Conservation (phyloP, 2,888 invertebrate genomes). For the Caenorhabditis becei region DNA sequence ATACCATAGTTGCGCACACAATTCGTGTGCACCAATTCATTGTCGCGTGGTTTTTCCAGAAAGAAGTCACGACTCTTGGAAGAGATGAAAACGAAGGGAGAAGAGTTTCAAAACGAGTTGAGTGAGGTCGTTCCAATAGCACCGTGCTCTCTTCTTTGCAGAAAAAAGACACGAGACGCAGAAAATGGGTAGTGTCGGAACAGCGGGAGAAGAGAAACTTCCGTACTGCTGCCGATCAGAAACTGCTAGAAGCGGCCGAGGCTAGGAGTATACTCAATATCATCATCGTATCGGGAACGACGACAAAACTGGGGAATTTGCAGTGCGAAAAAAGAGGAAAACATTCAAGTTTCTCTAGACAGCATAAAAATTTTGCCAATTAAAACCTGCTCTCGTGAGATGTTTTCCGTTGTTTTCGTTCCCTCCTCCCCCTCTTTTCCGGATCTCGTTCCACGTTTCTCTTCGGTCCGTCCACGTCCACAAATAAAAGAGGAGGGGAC, state of each 20-base stretch:
- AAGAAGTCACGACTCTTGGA: background rate
- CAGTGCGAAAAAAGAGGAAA: slow-evolving; percentile 24
- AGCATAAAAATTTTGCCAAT: slow-evolving; percentile 55
- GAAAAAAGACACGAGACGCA: slow-evolving; percentile 15
- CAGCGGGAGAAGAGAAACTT: slow-evolving; percentile 20
- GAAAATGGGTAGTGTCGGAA: slow-evolving; percentile 8
- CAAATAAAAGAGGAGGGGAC: slow-evolving; percentile 26
- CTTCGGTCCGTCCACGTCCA: slow-evolving; percentile 18
- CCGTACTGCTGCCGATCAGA: slow-evolving; percentile 29
- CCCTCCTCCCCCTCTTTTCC: slow-evolving; percentile 6
- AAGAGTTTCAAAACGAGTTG: slow-evolving; percentile 1
- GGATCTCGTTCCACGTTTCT: slow-evolving; percentile 18
- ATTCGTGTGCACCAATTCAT: background rate
- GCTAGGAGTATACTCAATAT: slow-evolving; percentile 31
- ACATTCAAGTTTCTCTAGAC: slow-evolving; percentile 40
- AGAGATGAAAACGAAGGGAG: slow-evolving; percentile 1
- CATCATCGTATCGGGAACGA: slow-evolving; percentile 36
- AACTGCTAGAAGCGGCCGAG: slow-evolving; percentile 20
- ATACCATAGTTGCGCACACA: background rate
- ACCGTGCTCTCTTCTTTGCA: slow-evolving; percentile 6
- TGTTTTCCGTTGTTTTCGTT: slow-evolving; percentile 49
- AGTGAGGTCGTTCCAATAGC: slow-evolving; percentile 7
- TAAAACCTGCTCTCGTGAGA: slow-evolving; percentile 51
- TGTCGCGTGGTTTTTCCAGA: background rate
- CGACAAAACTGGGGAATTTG: slow-evolving; percentile 28